Percentiles rank a stretch among this genome's conserved stretches.
Conservation (phyloP, 2,797 vertebrate genomes). For the Delichon dasypus region DNA sequence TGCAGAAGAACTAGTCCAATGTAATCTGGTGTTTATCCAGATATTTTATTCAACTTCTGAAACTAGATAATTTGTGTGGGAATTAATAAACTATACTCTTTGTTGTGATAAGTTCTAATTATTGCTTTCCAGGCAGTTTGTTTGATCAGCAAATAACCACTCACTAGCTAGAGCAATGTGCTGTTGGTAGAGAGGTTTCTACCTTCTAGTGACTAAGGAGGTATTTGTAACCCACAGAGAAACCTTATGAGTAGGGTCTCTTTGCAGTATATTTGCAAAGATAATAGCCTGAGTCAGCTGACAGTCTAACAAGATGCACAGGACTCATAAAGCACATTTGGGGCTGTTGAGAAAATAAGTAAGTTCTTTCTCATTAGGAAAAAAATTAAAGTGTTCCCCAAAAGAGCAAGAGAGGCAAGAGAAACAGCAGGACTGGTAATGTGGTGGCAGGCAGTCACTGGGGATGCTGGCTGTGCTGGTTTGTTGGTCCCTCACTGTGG, state of each 20-base stretch:
- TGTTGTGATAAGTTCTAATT: neutral
- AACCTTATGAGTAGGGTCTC: neutral
- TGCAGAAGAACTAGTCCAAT: neutral
- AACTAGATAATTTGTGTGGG: neutral
- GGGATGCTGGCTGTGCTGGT: neutral
- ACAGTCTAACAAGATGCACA: neutral
- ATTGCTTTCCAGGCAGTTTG: constrained; percentile 26
- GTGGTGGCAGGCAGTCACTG: neutral
- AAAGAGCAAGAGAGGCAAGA: neutral
- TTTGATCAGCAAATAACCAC: neutral
- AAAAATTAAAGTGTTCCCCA: neutral
- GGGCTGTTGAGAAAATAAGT: neutral
- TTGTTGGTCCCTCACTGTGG: neutral
- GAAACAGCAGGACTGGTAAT: neutral
- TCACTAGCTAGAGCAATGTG: neutral
- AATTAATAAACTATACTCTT: constrained; percentile 45
- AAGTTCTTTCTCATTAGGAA: neutral
- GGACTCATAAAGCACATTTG: neutral
- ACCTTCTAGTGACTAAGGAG: neutral
- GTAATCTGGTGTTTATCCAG: constrained; percentile 5
- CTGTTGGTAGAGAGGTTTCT: neutral
- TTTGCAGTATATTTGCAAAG: neutral
- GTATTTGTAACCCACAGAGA: neutral
- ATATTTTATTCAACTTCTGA: constrained; percentile 34
- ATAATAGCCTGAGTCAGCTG: neutral